Percentiles rank a stretch among this genome's conserved stretches.
Evolutionary conservation across 1,140 invertebrate species (phyloP).

Genomic region (Caerostris extrusa): DNA sequence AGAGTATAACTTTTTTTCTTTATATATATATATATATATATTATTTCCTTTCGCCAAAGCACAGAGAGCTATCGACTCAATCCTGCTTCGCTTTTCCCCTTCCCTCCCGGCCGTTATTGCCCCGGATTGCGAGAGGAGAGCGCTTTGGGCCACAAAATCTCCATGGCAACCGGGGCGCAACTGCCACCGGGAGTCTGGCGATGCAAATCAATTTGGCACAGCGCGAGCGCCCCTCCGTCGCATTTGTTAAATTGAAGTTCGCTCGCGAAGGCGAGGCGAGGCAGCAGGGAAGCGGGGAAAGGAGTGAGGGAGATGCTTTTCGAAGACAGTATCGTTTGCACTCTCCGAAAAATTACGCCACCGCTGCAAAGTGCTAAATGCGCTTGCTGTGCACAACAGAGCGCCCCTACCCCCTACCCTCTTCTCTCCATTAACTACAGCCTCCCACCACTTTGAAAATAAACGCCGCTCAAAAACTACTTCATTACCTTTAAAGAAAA

Average conservation of each 20-base stretch:
- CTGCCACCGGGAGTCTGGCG: constrained; percentile 67
- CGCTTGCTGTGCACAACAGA: background rate
- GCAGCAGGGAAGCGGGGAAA: background rate
- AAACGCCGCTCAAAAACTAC: constrained; percentile 27
- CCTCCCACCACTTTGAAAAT: constrained; percentile 20
- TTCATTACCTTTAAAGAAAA: background rate
- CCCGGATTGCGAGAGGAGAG: constrained; percentile 29
- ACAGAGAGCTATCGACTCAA: constrained; percentile 28
- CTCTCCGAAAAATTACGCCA: constrained; percentile 3
- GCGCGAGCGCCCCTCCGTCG: constrained; percentile 36
- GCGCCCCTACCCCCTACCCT: background rate
- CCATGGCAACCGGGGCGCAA: constrained; percentile 70
- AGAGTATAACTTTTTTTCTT: constrained; percentile 34
- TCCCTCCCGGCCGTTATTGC: background rate
- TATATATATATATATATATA: background rate
- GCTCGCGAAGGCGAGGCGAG: background rate
- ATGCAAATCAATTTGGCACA: constrained; percentile 73
- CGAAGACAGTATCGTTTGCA: constrained; percentile 41
- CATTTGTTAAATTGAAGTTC: constrained; percentile 72
- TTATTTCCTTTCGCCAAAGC: constrained; percentile 1
- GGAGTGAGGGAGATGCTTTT: background rate
- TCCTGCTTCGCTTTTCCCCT: background rate
- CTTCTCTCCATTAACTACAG: too few species aligned
- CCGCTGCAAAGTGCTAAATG: constrained; percentile 34
- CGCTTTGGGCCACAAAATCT: constrained; percentile 25